Evolutionary conservation across 2,888 invertebrate species (phyloP), one percentile per base, ranked within the genome.

Genomic region (Parthenolecanium corni): DNA sequence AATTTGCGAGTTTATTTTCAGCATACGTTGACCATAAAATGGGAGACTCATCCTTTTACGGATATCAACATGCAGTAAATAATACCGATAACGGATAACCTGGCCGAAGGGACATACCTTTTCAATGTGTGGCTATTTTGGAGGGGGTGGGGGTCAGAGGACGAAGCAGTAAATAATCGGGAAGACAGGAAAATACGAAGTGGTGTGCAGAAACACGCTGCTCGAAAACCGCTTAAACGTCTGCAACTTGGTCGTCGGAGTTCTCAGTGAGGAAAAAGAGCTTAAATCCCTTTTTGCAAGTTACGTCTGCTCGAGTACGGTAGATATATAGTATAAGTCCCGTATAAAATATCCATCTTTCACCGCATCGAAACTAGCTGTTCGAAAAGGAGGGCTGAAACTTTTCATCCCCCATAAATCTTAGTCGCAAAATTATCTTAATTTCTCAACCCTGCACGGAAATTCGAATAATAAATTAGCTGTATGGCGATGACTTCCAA

Each of bases 31-130:
- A 53, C 31, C 31, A 16, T 6, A 9, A 14, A 6, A 16, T 9
- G 46, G 46, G 18, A 46, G 6, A 46, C 5, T 46, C n/a, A n/a
- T n/a, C n/a, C n/a, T 9, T 46, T 46, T 11, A 16, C 46, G 16
- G 46, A 46, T 46, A 46, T 46, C 46, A 46, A 46, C 46, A 16
- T 16, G 46, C 46, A 46, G 46, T 46, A 46, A 46, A 46, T 46
- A 46, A 46, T 16, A 46, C 46, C 16, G 5, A n/a, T 9, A 46
- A 46, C 46, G 46, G 46, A 46, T 46, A 46, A 46, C 46, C 46
- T 46, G 46, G 16, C 46, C 46, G 46, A 46, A 46, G 46, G 46
- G 46, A 46, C 46, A 46, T 11, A 46, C 16, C 46, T 46, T 46
- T 16, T n/a, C n/a, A n/a, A n/a, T n/a, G n/a, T n/a, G n/a, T n/a